phyloP scores from a whole-genome alignment of 2,113 vertebrate species.

The Dinomys branickii region DNA sequence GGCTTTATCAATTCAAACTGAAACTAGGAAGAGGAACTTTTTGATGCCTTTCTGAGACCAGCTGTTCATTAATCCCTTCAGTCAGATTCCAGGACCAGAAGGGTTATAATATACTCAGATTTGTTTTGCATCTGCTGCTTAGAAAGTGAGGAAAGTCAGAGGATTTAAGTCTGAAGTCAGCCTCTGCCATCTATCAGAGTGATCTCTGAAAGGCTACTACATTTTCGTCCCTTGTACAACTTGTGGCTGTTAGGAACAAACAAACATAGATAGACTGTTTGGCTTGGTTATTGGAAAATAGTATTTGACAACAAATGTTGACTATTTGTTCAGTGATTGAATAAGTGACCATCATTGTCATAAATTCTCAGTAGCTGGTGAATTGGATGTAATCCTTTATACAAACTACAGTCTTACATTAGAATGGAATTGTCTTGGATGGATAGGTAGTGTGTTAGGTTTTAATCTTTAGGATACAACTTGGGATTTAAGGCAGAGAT shows the following conservation, averaged over 20 bases:
- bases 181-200: background rate
- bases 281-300: background rate
- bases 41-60: background rate
- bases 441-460: background rate
- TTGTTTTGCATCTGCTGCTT: background rate
- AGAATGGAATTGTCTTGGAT: constrained; percentile 30
- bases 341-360: background rate
- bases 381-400: background rate
- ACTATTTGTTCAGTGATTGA: constrained; percentile 1
- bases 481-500: constrained; percentile 32
- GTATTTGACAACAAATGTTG: background rate
- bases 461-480: background rate
- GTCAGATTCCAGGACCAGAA: background rate
- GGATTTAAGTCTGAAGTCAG: background rate
- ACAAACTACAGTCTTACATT: background rate
- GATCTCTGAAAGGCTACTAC: background rate
- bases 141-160: background rate
- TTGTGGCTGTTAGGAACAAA: background rate
- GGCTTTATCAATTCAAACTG: background rate
- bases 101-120: background rate
- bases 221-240: background rate
- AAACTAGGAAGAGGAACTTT: constrained; percentile 14
- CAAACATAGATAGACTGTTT: background rate
- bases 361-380: background rate
- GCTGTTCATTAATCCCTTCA: background rate